Evolutionary conservation across 1,140 invertebrate species (phyloP).

Genomic region (Leptestheria dahalacensis): DNA sequence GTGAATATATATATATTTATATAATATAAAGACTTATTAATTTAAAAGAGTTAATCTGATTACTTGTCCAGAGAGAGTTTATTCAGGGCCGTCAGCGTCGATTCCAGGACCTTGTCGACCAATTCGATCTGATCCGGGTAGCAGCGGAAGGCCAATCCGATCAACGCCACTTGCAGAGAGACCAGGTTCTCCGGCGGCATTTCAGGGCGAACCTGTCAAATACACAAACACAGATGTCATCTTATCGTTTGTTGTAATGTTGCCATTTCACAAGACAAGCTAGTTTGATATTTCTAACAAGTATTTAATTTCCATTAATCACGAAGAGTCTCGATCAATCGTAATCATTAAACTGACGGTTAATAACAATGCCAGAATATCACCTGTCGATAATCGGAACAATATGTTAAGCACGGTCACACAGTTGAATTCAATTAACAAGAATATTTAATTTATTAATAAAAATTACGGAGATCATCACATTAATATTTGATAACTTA

Average conservation of each 20-base stretch:
- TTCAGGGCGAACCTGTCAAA: slow-evolving; percentile 62
- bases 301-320: no score
- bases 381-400: no score
- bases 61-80: slow-evolving; percentile 53
- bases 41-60: not conserved
- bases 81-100: slow-evolving; percentile 71
- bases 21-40: not conserved
- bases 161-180: slow-evolving; percentile 82
- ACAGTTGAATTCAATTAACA: no score
- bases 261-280: no score
- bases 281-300: no score
- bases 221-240: slow-evolving; percentile 21
- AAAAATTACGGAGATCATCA: no score
- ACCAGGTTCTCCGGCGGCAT: slow-evolving; percentile 94
- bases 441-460: no score
- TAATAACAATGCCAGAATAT: no score
- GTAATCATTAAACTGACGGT: no score
- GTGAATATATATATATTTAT: not conserved
- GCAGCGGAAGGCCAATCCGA: slow-evolving; percentile 90
- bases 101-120: slow-evolving; percentile 86
- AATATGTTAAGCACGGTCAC: no score
- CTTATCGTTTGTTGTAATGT: not conserved
- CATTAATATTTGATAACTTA: no score
- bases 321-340: no score
- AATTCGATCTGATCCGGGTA: slow-evolving; percentile 89